Percentiles rank a stretch among this genome's conserved stretches.
Evolutionary conservation across 2,113 vertebrate species (phyloP).

Genomic region (Octodon degus): DNA sequence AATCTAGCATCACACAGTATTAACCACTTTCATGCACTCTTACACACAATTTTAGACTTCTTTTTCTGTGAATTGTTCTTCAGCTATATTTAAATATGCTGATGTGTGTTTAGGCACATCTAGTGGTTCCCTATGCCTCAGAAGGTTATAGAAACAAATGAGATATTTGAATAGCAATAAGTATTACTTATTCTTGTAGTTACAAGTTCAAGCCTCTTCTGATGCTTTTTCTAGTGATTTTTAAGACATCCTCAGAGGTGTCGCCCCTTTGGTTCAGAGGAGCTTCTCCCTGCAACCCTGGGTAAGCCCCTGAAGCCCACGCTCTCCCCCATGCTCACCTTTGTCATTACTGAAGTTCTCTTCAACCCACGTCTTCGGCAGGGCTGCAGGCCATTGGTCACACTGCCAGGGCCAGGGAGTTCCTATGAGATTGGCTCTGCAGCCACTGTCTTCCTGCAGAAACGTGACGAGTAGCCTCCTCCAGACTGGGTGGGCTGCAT

Average conservation of each 20-base stretch:
- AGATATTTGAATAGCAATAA: background rate
- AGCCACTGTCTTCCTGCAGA: background rate
- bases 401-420: background rate
- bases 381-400: too few species aligned
- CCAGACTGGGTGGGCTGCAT: background rate
- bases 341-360: too few species aligned
- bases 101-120: background rate
- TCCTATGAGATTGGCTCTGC: background rate
- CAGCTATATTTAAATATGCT: background rate
- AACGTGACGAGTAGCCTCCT: background rate
- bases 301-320: background rate
- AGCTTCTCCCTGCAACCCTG: background rate
- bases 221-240: background rate
- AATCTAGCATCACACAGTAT: background rate
- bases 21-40: background rate
- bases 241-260: background rate
- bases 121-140: background rate
- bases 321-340: too few species aligned
- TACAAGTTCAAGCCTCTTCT: background rate
- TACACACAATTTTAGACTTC: background rate
- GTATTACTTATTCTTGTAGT: background rate
- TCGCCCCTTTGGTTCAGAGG: background rate
- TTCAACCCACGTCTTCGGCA: accelerated
- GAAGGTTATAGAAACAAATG: background rate
- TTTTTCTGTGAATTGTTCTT: background rate